A percentile compares a stretch with the other conserved stretches of the same genome.
Conservation (phyloP, 1,140 invertebrate genomes). For the Penaeus indicus region DNA sequence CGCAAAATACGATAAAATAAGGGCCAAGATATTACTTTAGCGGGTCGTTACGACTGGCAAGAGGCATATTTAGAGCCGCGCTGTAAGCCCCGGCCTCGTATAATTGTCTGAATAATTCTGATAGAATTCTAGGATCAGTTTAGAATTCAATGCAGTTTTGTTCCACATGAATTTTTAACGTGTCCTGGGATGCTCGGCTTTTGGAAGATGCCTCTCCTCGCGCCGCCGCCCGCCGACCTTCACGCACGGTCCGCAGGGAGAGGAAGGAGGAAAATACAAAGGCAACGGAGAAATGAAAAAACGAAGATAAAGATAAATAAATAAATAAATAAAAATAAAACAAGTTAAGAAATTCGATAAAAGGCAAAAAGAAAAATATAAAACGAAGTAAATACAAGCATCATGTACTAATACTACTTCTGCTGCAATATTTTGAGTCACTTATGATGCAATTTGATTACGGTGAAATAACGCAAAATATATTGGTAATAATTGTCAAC, state of each 20-base stretch:
- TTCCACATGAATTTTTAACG: not conserved
- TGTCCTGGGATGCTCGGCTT: not conserved
- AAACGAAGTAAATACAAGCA: not conserved
- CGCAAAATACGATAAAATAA: slow-evolving; percentile 61
- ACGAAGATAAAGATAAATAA: not conserved
- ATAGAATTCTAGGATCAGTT: slow-evolving; percentile 54
- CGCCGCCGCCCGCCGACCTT: not conserved
- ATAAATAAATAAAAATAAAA: slow-evolving; percentile 1
- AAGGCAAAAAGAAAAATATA: not conserved
- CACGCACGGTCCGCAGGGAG: not conserved
- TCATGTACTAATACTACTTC: not conserved
- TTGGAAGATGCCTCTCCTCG: not conserved
- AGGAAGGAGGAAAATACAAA: too few species aligned
- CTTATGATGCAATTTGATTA: slow-evolving; percentile 54
- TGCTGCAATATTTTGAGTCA: slow-evolving; percentile 31
- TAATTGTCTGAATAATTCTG: slow-evolving; percentile 62
- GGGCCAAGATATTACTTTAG: slow-evolving; percentile 57
- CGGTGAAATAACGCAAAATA: slow-evolving; percentile 41
- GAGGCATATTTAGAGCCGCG: slow-evolving; percentile 47
- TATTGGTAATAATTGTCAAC: slow-evolving; percentile 56
- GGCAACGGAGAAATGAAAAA: not conserved
- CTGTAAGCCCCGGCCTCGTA: slow-evolving; percentile 55
- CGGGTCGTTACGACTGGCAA: slow-evolving; percentile 53
- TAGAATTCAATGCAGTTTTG: slow-evolving; percentile 51
- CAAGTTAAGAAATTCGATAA: not conserved